Evolutionary conservation across 2,888 invertebrate species (phyloP).

Genomic region (Melinaea marsaeus): DNA sequence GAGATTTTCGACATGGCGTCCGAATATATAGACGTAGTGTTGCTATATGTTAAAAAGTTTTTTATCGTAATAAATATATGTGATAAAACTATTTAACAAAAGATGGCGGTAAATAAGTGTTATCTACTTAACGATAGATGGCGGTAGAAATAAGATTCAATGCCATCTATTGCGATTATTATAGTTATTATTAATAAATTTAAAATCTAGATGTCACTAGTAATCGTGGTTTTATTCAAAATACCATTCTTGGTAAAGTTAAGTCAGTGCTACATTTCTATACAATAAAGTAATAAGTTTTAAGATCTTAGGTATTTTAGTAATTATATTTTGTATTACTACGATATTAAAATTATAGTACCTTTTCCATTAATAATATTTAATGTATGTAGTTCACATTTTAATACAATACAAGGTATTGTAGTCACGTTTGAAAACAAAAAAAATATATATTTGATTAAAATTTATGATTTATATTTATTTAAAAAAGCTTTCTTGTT

Average conservation of each 20-base stretch:
- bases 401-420: too few relatives aligned
- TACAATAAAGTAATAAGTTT: too few relatives aligned
- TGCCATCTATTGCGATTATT: background rate
- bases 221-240: background rate
- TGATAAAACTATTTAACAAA: constrained; percentile 7
- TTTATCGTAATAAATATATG: constrained; percentile 47
- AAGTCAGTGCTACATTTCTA: too few relatives aligned
- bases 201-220: background rate
- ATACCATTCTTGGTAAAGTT: background rate
- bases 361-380: too few relatives aligned
- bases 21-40: constrained; percentile 54
- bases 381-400: too few relatives aligned
- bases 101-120: constrained; percentile 15
- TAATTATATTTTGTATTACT: too few relatives aligned
- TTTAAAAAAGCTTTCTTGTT: too few relatives aligned
- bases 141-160: background rate
- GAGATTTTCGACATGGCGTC: constrained; percentile 50
- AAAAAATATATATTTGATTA: too few relatives aligned
- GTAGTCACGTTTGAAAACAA: too few relatives aligned
- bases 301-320: too few relatives aligned
- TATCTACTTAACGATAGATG: constrained; percentile 34
- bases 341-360: too few relatives aligned
- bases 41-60: constrained; percentile 47
- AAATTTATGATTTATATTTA: too few relatives aligned
- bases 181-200: background rate